Evolutionary conservation across 2,888 invertebrate genomes (phyloP), one percentile per base, ranked within the genome.

Genomic region (Netelia fuscicornis): DNA sequence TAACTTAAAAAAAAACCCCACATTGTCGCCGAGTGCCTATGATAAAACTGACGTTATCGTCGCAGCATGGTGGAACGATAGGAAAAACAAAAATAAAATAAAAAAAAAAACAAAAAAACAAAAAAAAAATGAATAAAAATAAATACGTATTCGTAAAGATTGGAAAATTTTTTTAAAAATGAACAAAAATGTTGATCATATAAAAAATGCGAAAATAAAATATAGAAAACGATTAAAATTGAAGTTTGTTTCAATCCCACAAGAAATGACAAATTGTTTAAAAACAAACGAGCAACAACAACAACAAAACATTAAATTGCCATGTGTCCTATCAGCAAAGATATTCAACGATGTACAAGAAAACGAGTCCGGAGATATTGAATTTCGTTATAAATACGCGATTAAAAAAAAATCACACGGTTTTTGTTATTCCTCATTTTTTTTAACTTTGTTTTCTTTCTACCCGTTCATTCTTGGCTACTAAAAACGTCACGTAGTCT

Each of bases 21-120:
- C 71, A 78, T 85, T 83, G 85, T 86, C 85, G 86, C 81, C 86
- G 85, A 86, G 87, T 87, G 87, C 87, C 87, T 87, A 86, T 72
- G 81, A 74, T 77, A 82, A 60, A 75, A 81, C 75, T 79, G 80
- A 72, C 79, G 70, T 81, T 37, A 81, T 37, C 74, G 44, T 70
- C 83, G 71, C 77, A 58, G 70, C 75, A 78, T 75, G 62, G 75
- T 64, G 82, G 70, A 20, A 58, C 58, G 58, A 20, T 58, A 10
- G 9, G 17, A 56, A 70, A 67, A 70, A 67, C n/a, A 30, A 68
- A 75, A 54, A 58, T n/a, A 67, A 76, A 20, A 20, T 20, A 20
- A 20, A 20, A 20, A 76, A 58, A 58, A 67, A 67, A 75, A 64
- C 17, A 64, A 67, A 64, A 67, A 11, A 30, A n/a, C n/a, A n/a